A percentile compares a stretch with the other conserved stretches of the same genome.
phyloP scores from a whole-genome alignment of 2,113 vertebrate genomes.

The Symphodus melops region DNA sequence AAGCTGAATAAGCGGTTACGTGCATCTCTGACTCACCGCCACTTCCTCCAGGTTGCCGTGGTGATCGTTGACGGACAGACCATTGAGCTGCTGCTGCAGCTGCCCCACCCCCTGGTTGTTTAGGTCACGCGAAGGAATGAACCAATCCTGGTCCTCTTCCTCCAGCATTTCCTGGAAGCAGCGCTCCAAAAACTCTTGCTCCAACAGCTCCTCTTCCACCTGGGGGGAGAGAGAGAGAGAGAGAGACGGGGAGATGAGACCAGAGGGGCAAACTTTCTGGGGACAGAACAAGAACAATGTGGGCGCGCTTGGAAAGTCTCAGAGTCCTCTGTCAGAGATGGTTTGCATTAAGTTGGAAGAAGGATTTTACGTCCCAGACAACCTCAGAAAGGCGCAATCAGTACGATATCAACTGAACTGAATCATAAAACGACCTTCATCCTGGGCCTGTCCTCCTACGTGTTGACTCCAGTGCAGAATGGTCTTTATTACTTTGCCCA shows the following conservation, averaged over 20 bases:
- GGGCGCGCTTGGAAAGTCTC: too few species aligned
- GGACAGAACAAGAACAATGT: too few species aligned
- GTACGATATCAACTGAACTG: too few species aligned
- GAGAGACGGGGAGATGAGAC: neutral
- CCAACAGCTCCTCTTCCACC: constrained; percentile 97
- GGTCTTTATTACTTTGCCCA: too few species aligned
- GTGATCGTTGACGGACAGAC: constrained; percentile 86
- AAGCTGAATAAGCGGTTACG: too few species aligned
- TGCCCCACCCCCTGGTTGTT: constrained; percentile 91
- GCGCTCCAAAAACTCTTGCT: constrained; percentile 97
- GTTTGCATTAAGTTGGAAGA: neutral
- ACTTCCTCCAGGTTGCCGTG: constrained; percentile 89
- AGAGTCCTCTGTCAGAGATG: too few species aligned
- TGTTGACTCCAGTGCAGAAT: too few species aligned
- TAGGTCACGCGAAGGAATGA: constrained; percentile 94
- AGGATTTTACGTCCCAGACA: neutral
- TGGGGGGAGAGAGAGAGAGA: constrained; percentile 73
- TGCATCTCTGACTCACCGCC: constrained; percentile 85
- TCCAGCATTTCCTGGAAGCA: constrained; percentile 99
- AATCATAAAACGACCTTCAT: too few species aligned
- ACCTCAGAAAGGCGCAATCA: too few species aligned
- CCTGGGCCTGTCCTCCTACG: too few species aligned
- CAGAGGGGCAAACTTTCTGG: neutral
- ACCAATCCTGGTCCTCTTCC: constrained; percentile 98
- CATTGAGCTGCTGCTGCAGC: constrained; percentile 94